Conservation (phyloP, 53 echinoderm and acorn worm species). For the Echinarachnius parma region DNA sequence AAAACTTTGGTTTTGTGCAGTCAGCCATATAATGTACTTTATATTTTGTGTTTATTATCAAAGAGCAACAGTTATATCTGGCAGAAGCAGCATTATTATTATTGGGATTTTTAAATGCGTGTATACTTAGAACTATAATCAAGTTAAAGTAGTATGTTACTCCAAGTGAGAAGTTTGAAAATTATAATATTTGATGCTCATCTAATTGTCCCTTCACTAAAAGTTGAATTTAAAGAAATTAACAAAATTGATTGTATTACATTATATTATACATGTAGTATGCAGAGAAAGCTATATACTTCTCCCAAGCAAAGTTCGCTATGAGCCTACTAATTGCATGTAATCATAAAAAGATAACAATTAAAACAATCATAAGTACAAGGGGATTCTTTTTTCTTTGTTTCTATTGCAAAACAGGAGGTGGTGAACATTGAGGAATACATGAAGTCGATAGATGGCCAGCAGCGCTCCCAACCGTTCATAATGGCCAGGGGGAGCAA, state of each 20-base stretch:
- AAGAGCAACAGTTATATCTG: constrained; percentile 16
- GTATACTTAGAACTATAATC: constrained; percentile 11
- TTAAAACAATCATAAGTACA: constrained; percentile 17
- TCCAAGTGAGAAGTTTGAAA: constrained; percentile 10
- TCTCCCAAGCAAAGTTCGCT: constrained; percentile 8
- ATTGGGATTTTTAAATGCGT: constrained; percentile 7
- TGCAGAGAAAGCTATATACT: constrained; percentile 7
- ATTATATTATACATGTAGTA: constrained; percentile 12
- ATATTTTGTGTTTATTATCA: constrained; percentile 1
- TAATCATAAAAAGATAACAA: constrained; percentile 15
- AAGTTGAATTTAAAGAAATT: constrained; percentile 9
- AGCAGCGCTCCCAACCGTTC: constrained; percentile 15
- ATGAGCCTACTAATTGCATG: constrained; percentile 18
- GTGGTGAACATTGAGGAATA: constrained; percentile 20
- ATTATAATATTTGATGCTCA: constrained; percentile 10
- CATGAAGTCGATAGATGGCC: constrained; percentile 9
- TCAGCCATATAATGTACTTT: too few species aligned
- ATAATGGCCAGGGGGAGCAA: constrained; percentile 13
- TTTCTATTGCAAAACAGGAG: constrained; percentile 19
- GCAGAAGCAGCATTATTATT: constrained; percentile 4
- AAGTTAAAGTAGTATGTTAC: constrained; percentile 13
- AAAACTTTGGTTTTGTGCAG: too few species aligned
- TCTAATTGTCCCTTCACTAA: constrained; percentile 14
- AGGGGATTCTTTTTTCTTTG: constrained; percentile 3
- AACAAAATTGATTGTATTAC: constrained; percentile 15